Base-by-base conservation (phyloP, 2,113 vertebrate species). In the Crotalus viridis region DNA sequence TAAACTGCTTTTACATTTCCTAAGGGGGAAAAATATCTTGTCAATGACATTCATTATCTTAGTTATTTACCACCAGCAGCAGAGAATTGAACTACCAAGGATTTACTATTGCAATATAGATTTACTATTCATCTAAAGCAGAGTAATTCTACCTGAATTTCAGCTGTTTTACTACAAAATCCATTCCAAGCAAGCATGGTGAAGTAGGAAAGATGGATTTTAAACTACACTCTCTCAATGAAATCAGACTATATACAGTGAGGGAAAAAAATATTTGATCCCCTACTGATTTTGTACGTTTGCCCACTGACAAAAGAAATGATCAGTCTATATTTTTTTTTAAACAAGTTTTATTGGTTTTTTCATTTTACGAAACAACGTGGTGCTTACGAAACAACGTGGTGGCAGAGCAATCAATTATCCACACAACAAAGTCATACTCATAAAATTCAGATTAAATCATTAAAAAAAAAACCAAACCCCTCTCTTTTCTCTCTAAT, bases 1-100 rank as follows among this genome's bases (percentile, higher is more conserved):
- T 51, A 51, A 8, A 51, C 48, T 51, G 48, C 93, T 33, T 95
- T 95, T 91, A 88, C 56, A n/a, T 85, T 93, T 90, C 93, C 22
- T 94, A 94, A 28, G 90, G 94, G 74, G 93, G 90, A 89, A 90
- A 4, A 88, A 21, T 69, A 55, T 85, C 85, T 88, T 52, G 21
- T 39, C 22, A 33, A 3, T 15, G 28, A 54, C 1, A 4, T 15
- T n/a, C 86, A 15, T 12, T 56, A 43, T 89, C 33, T 33, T 90
- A 48, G n/a, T 74, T 85, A 24, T 13, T 81, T 57, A 28, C 22
- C 4, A 59, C 19, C 9, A 51, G 87, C 33, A 87, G 19, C n/a
- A 88, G 61, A 26, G 19, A 90, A 90, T 17, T 24, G n/a, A 52
- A 52, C 4, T 54, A 90, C 22, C 64, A 81, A 54, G 3, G 9